Base-by-base conservation (phyloP, 2,888 invertebrate genomes). In the Micoletzkya japonica region DNA sequence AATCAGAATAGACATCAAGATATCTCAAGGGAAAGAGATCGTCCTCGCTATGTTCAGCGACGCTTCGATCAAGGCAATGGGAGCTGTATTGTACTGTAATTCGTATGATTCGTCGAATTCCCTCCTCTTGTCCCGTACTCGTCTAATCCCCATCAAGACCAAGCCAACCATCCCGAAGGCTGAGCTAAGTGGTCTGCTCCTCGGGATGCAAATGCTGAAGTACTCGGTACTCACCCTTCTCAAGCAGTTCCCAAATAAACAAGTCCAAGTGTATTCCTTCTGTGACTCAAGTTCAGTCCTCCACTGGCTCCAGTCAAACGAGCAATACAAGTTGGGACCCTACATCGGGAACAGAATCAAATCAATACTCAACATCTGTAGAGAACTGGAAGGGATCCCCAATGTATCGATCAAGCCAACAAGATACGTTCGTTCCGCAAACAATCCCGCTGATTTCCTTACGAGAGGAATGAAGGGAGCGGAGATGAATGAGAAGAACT, bases 221-320 rank as follows among this genome's bases (percentile, higher is more conserved):
- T 57, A 3, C 57, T 34, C 57, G 3, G 57, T 57, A 6, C 32
- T 34, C 10, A 1, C 57, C 2, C 57, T 57, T 32, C 57, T 32
- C 6, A 57, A 57, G 20, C 32, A 57, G 20, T 57, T 57, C 20
- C 32, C 57, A 7, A n/a, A 57, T 14, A 57, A 57, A 26, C 34
- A 20, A 2, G 34, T 57, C 57, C 32, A 57, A 20, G 34, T 57
- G 20, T 57, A 57, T 10, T 32, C 28, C 17, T 57, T 26, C 32
- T 57, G 32, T 14, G 57, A 57, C 20, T 32, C 57, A 3, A 26
- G 32, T 4, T 14, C 26, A 1, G 34, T 32, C 3, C 34, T 57
- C 24, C 57, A 57, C 34, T 57, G 57, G 57, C 34, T 32, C 20
- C n/a, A n/a, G n/a, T n/a, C n/a, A n/a, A n/a, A n/a, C n/a, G n/a